A percentile compares a stretch with the other conserved stretches of the same genome.
phyloP scores from a whole-genome alignment of 1,140 invertebrate species.

The Drosophila sulfurigaster region DNA sequence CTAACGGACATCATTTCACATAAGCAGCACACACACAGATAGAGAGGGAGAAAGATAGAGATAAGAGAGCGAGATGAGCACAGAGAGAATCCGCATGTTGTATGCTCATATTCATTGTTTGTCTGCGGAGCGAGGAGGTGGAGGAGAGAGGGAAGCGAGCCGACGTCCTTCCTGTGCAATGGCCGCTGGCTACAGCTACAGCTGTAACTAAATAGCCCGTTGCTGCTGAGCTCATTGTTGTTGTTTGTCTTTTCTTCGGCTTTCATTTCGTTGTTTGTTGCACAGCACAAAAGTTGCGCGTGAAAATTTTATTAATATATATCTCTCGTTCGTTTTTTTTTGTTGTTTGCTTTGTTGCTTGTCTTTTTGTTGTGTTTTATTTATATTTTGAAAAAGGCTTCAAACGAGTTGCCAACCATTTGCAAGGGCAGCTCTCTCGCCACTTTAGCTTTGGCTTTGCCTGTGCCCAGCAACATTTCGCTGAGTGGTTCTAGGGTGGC shows the following conservation, averaged over 20 bases:
- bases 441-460: constrained; percentile 2
- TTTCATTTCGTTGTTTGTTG: constrained; percentile 25
- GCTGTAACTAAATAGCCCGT: constrained; percentile 73
- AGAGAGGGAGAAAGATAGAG: background rate
- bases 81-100: constrained; percentile 28
- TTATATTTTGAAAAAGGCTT: constrained; percentile 65
- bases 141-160: constrained; percentile 11
- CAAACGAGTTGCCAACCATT: constrained; percentile 59
- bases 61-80: constrained; percentile 1
- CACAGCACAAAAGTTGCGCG: constrained; percentile 65
- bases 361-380: constrained; percentile 1
- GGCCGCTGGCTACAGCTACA: constrained; percentile 67
- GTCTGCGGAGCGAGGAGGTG: constrained; percentile 38
- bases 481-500: constrained; percentile 6
- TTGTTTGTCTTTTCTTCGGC: constrained; percentile 69
- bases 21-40: constrained; percentile 49
- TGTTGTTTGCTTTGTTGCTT: constrained; percentile 30
- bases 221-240: constrained; percentile 58
- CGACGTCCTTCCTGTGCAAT: constrained; percentile 68
- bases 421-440: constrained; percentile 72
- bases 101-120: constrained; percentile 68
- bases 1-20: constrained; percentile 77
- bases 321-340: constrained; percentile 55
- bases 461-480: constrained; percentile 39
- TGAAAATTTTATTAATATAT: constrained; percentile 82